phyloP scores from a whole-genome alignment of 2,113 vertebrate species.

The Pagrus major region DNA sequence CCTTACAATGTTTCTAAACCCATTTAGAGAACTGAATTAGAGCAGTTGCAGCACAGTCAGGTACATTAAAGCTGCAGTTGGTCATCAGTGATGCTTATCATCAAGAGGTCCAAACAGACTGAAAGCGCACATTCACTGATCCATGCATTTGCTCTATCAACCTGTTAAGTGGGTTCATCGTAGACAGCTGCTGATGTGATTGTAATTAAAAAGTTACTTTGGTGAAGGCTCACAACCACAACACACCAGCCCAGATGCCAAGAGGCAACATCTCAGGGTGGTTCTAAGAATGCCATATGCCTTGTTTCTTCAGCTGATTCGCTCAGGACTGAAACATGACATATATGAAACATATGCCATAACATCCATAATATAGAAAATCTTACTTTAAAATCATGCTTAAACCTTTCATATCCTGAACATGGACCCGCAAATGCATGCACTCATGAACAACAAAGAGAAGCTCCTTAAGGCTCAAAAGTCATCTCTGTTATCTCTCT shows the following conservation, averaged over 20 bases:
- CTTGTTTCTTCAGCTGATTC: slow-evolving; percentile 19
- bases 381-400: background rate
- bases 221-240: background rate
- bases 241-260: slow-evolving; percentile 7
- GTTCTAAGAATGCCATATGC: background rate
- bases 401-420: slow-evolving; percentile 21
- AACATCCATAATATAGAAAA: slow-evolving; percentile 8
- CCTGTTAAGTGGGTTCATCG: slow-evolving; percentile 28
- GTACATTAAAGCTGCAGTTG: slow-evolving; percentile 19
- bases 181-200: slow-evolving; percentile 46
- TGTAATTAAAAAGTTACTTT: slow-evolving; percentile 37
- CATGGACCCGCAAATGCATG: slow-evolving; percentile 2
- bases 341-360: too few relatives aligned
- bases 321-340: slow-evolving; percentile 2
- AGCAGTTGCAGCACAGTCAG: slow-evolving; percentile 4
- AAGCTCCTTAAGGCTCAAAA: slow-evolving; percentile 1
- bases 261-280: slow-evolving; percentile 3
- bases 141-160: slow-evolving; percentile 1
- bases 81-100: slow-evolving; percentile 16
- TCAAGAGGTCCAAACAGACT: slow-evolving; percentile 3
- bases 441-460: background rate
- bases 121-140: slow-evolving; percentile 8
- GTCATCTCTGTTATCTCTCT: slow-evolving; percentile 6
- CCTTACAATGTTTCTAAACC: background rate
- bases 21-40: background rate